These are phyloP conservation scores for Saccostrea cuccullata DNA, from an alignment of 1,140 invertebrate species.

Conservation along the genomic window DNA sequence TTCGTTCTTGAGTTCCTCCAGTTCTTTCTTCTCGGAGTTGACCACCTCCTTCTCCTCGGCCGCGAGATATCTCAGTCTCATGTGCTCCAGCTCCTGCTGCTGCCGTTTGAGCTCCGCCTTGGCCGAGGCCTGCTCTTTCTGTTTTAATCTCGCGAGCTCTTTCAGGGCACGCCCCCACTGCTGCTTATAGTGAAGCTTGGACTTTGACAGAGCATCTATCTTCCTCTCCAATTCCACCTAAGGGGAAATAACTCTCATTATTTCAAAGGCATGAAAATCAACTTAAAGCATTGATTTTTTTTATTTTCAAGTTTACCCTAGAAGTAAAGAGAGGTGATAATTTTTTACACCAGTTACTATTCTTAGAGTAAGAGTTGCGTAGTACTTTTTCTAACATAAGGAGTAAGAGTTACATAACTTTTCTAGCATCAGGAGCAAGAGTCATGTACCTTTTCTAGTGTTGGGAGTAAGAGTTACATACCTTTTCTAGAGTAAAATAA, in stretches of 20 bases:
- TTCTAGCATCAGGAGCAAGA: too few species aligned
- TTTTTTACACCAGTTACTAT: too few species aligned
- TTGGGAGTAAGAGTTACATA: not conserved
- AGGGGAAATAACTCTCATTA: not conserved
- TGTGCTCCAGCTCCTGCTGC: constrained; percentile 78
- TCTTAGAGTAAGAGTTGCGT: too few species aligned
- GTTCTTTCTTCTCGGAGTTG: constrained; percentile 73
- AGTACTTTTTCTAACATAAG: too few species aligned
- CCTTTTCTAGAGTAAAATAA: not conserved
- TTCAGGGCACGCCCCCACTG: constrained; percentile 78
- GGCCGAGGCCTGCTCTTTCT: constrained; percentile 75
- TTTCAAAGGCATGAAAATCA: not conserved
- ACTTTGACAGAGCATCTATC: constrained; percentile 76
- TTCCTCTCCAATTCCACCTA: constrained; percentile 78
- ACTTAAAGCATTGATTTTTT: too few species aligned
- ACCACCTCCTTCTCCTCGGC: constrained; percentile 77
- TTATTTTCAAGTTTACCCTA: too few species aligned
- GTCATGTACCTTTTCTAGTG: too few species aligned
- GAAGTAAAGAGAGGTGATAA: too few species aligned
- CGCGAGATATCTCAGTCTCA: constrained; percentile 77
- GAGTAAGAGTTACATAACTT: not conserved
- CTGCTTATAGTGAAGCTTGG: constrained; percentile 79
- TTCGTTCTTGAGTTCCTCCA: constrained; percentile 77
- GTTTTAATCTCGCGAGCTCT: constrained; percentile 77
- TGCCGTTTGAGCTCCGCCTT: constrained; percentile 71